phyloP scores from a whole-genome alignment of 2,113 vertebrate genomes.

The Numida meleagris region DNA sequence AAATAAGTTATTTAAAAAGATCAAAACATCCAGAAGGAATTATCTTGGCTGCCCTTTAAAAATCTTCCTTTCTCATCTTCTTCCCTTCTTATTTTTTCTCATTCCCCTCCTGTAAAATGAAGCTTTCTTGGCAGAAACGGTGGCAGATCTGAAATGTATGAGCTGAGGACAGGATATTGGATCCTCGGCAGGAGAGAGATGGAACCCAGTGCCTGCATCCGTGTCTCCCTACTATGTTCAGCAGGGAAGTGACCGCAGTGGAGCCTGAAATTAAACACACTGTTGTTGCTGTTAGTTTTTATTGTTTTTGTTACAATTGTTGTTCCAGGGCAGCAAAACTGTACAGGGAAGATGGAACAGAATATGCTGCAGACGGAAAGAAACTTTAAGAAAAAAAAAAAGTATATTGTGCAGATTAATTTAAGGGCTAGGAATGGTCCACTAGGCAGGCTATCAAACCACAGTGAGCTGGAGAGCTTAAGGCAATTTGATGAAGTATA shows the following conservation, averaged over 20 bases:
- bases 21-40: constrained; percentile 38
- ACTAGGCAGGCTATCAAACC: constrained; percentile 60
- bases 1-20: constrained; percentile 29
- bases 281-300: constrained; percentile 21
- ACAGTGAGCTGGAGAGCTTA: constrained; percentile 43
- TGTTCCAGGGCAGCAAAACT: not conserved
- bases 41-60: constrained; percentile 58
- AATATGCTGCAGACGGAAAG: constrained; percentile 30
- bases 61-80: constrained; percentile 27
- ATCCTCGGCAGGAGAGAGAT: not conserved
- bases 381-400: not conserved
- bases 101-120: constrained; percentile 35
- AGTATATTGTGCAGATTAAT: constrained; percentile 34
- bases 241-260: not conserved
- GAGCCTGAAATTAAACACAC: constrained; percentile 22
- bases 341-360: constrained; percentile 20
- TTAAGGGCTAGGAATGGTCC: constrained; percentile 11
- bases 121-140: constrained; percentile 23
- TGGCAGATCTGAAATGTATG: constrained; percentile 40
- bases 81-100: constrained; percentile 38
- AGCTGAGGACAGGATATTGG: constrained; percentile 44
- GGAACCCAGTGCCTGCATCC: not conserved
- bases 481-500: constrained; percentile 50
- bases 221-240: not conserved
- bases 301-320: not conserved